These are phyloP conservation scores for Aporophyla lueneburgensis DNA, from an alignment of 2,888 invertebrate genomes.

Conservation along the genomic window DNA sequence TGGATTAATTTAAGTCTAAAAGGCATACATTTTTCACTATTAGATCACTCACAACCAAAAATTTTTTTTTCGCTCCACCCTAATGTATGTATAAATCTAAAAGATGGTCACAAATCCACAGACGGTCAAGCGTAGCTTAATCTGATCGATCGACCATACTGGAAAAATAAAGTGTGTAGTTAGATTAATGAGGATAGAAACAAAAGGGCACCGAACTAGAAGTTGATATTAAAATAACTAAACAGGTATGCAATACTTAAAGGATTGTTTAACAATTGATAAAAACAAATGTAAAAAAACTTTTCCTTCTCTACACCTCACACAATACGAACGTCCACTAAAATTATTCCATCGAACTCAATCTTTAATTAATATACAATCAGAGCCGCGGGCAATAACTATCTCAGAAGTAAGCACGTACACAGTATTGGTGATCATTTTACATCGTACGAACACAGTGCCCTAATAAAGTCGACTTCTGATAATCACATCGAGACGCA, in stretches of 20 bases:
- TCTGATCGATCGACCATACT: no score
- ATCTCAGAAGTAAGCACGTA: conserved; percentile 38
- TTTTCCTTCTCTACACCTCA: neutral
- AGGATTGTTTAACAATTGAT: neutral
- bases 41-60: no score
- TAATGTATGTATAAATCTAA: no score
- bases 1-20: no score
- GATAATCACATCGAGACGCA: conserved; percentile 67
- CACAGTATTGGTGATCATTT: conserved; percentile 54
- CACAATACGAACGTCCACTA: neutral
- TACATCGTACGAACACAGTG: conserved; percentile 58
- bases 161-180: neutral
- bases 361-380: conserved; percentile 54
- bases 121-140: no score
- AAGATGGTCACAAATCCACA: no score
- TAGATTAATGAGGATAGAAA: neutral
- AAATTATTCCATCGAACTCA: conserved; percentile 28
- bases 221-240: neutral
- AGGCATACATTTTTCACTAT: no score
- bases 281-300: neutral
- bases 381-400: conserved; percentile 32
- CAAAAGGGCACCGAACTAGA: neutral
- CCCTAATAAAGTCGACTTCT: conserved; percentile 64
- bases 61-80: no score
- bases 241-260: neutral